Percentiles rank a stretch among this genome's conserved stretches.
Conservation (phyloP, 1,140 invertebrate genomes). For the Drosophila rufa region DNA sequence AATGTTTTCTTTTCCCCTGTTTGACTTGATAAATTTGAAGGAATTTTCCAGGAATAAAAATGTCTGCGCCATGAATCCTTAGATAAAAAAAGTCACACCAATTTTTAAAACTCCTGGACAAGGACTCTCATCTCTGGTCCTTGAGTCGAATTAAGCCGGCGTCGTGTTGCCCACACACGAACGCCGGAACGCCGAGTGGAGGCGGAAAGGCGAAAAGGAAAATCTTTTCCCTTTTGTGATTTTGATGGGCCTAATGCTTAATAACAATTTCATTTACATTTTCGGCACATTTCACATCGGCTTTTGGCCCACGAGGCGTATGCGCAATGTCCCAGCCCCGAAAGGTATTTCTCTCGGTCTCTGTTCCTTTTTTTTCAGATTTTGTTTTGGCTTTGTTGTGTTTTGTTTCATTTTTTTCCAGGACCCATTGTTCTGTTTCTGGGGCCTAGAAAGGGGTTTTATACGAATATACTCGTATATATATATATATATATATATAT, state of each 20-base stretch:
- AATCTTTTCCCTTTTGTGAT: conserved; percentile 46
- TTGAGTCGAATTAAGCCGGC: conserved; percentile 24
- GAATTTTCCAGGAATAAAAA: neutral
- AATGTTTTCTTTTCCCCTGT: neutral
- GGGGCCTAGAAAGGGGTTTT: conserved; percentile 31
- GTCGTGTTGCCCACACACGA: conserved; percentile 19
- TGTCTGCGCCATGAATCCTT: conserved; percentile 11
- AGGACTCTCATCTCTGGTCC: conserved; percentile 19
- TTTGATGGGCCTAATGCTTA: conserved; percentile 49
- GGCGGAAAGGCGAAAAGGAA: neutral
- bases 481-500: neutral
- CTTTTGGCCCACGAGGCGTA: conserved; percentile 35
- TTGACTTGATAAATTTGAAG: conserved; percentile 2
- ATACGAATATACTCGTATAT: neutral
- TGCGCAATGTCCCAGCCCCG: conserved; percentile 20
- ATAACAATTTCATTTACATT: conserved; percentile 71
- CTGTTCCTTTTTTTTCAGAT: neutral
- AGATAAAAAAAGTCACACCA: neutral
- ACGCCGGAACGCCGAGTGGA: neutral
- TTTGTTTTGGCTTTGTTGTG: neutral
- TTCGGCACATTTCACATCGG: conserved; percentile 53
- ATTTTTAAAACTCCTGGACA: conserved; percentile 19
- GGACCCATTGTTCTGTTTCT: conserved; percentile 22
- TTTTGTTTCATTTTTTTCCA: neutral
- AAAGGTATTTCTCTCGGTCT: conserved; percentile 30